Conservation (phyloP, 1,140 invertebrate species). For the Pseudomyrmex sp. region DNA sequence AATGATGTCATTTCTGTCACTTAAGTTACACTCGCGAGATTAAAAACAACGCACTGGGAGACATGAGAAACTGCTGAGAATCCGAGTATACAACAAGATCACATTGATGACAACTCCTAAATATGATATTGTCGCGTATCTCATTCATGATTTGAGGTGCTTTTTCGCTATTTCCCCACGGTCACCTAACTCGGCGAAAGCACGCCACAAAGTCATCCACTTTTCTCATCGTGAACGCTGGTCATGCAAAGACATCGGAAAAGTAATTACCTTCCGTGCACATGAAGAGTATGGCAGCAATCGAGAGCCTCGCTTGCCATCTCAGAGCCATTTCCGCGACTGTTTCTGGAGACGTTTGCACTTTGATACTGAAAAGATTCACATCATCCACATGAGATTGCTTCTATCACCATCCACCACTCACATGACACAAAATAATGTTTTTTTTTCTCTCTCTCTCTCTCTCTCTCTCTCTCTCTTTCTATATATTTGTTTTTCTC, state of each 20-base stretch:
- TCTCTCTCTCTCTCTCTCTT: too few species aligned
- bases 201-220: constrained; percentile 20
- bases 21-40: neutral
- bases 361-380: constrained; percentile 74
- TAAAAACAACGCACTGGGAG: neutral
- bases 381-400: constrained; percentile 62
- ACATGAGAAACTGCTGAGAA: neutral
- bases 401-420: constrained; percentile 62
- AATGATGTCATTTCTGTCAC: neutral
- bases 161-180: constrained; percentile 24
- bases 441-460: too few species aligned
- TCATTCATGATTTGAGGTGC: neutral
- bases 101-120: constrained; percentile 8
- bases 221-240: neutral
- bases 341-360: constrained; percentile 66
- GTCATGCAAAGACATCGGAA: constrained; percentile 38
- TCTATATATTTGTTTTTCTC: too few species aligned
- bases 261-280: constrained; percentile 83
- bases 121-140: constrained; percentile 2
- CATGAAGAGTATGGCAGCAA: constrained; percentile 84
- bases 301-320: constrained; percentile 84
- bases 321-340: constrained; percentile 83
- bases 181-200: neutral
- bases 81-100: neutral
- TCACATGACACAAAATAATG: constrained; percentile 40